Conservation (phyloP, 2,113 vertebrate species). For the Setophaga kirtlandii region DNA sequence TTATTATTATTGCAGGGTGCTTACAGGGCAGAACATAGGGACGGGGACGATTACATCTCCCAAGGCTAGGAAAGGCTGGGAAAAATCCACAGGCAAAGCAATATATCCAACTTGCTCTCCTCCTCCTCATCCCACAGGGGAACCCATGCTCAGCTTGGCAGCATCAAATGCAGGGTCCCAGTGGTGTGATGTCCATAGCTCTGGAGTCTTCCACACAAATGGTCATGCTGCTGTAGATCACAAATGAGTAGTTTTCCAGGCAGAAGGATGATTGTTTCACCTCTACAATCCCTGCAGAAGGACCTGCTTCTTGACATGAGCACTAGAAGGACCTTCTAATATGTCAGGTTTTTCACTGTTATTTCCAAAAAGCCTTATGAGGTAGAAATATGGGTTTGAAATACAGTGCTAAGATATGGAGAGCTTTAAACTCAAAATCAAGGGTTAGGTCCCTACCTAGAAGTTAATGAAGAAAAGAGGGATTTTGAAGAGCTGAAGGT, state of each 20-base stretch:
- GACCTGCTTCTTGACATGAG: neutral
- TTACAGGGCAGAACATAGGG: neutral
- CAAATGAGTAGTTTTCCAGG: neutral
- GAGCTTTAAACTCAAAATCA: neutral
- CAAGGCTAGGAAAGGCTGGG: neutral
- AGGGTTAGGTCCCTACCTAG: neutral
- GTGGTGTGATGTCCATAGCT: too few species aligned
- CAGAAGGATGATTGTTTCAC: neutral
- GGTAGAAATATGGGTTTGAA: neutral
- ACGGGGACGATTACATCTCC: neutral
- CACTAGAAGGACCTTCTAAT: neutral
- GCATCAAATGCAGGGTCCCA: neutral
- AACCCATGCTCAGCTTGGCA: neutral
- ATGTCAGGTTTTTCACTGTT: neutral
- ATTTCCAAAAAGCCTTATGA: neutral
- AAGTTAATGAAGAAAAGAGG: neutral
- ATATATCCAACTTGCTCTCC: rapidly evolving
- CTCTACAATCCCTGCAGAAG: neutral
- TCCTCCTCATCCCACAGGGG: neutral
- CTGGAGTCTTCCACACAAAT: neutral
- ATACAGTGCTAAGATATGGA: neutral
- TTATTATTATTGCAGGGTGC: neutral
- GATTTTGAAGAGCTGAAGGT: neutral
- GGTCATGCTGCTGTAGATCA: neutral
- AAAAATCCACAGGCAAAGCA: neutral